Evolutionary conservation across 2,888 invertebrate species (phyloP), one percentile per base, ranked within the genome.

Genomic region (Nephrocerus scutellatus): DNA sequence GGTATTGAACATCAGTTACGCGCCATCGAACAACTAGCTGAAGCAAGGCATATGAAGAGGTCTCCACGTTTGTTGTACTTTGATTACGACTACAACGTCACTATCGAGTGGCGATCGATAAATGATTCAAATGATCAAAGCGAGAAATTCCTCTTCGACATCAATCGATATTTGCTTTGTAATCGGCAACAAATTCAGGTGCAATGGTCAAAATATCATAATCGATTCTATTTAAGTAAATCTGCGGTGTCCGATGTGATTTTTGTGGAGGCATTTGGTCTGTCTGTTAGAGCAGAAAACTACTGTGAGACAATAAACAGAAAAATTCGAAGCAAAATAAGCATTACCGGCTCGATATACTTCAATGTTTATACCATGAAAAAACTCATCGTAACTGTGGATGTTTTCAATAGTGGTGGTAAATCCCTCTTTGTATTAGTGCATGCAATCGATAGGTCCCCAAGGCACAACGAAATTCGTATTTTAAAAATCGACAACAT

Each of bases 381-480:
- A 5, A 57, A 57, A 28, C 54, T 50, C 2, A 51, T 66, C 13
- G 50, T 55, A 31, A 48, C 30, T 9, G 36, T 55, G 3, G 41
- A 52, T 6, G 38, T 46, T 2, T 40, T 45, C 18, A 37, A 30
- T 9, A 23, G 36, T 6, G 10, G n/a, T 7, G 26, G 42, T 0
- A 22, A 19, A 4, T 34, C 50, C 5, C 32, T 55, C 4, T 53
- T 55, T 30, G 38, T 64, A 0, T 32, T 64, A 6, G 16, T 66
- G 6, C 56, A 57, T 36, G 53, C 51, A 2, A 36, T 48, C 12
- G 53, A 57, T 35, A 36, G 42, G n/a, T 46, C 39, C 6, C 28
- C 44, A 6, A 50, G 44, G 9, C 48, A 49, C 6, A 53, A 55
- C 20, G 63, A 64, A 41, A 53, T 64, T 26, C 60, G 65, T 6